Evolutionary conservation across 1,140 invertebrate species (phyloP).

Genomic region (Drosophila nebulosa): DNA sequence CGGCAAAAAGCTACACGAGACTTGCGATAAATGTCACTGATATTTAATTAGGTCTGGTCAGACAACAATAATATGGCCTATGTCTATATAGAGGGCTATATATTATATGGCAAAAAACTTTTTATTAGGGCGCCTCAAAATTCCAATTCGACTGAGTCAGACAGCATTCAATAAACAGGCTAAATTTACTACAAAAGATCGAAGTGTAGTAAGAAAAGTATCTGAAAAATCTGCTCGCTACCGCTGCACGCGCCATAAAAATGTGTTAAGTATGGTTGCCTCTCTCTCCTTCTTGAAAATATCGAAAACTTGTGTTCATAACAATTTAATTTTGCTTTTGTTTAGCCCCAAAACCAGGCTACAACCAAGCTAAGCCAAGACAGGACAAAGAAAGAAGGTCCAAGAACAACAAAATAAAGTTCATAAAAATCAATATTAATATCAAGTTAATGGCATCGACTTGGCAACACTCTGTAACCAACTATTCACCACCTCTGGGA

Average conservation of each 20-base stretch:
- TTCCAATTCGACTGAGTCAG: slow-evolving; percentile 38
- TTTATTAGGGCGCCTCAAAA: slow-evolving; percentile 35
- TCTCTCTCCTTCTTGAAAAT: slow-evolving; percentile 7
- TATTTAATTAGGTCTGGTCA: slow-evolving; percentile 74
- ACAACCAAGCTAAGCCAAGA: background rate
- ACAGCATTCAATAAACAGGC: slow-evolving; percentile 37
- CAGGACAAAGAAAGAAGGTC: background rate
- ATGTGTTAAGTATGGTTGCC: slow-evolving; percentile 66
- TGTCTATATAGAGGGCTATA: slow-evolving; percentile 12
- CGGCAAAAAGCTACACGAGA: slow-evolving; percentile 73
- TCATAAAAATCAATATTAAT: slow-evolving; percentile 24
- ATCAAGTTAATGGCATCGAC: slow-evolving; percentile 8
- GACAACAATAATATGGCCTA: slow-evolving; percentile 17
- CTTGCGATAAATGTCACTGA: slow-evolving; percentile 74
- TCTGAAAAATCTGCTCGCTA: slow-evolving; percentile 68
- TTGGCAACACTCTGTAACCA: slow-evolving; percentile 12
- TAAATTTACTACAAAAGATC: slow-evolving; percentile 53
- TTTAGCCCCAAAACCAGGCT: slow-evolving; percentile 33
- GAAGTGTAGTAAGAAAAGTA: slow-evolving; percentile 39
- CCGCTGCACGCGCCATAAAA: slow-evolving; percentile 77
- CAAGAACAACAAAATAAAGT: background rate
- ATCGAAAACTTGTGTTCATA: slow-evolving; percentile 77
- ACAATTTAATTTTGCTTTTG: slow-evolving; percentile 79
- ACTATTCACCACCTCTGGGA: background rate
- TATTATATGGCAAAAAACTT: slow-evolving; percentile 13